phyloP scores from a whole-genome alignment of 2,888 invertebrate species.

The Pasiphila rectangulata region DNA sequence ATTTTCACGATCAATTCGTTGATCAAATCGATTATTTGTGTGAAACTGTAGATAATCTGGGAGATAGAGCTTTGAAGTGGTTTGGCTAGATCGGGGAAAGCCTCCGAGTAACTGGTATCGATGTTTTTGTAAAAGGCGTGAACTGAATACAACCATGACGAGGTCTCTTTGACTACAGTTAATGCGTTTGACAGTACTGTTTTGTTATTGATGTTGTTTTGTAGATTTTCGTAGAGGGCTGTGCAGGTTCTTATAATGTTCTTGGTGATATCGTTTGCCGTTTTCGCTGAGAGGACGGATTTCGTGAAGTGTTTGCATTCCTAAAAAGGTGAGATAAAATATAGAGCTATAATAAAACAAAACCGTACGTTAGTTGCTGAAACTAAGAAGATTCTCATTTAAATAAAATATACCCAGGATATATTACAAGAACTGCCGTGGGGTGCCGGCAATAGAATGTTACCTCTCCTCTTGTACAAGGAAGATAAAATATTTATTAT shows the following conservation, averaged over 20 bases:
- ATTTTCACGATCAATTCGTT: conserved; percentile 64
- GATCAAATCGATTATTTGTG: conserved; percentile 77
- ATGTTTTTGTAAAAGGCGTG: conserved; percentile 80
- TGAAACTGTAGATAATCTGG: conserved; percentile 84
- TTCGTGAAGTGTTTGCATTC: conserved; percentile 74
- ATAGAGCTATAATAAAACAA: too few relatives aligned
- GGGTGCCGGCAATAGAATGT: too few relatives aligned
- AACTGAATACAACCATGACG: conserved; percentile 78
- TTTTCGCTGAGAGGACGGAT: conserved; percentile 61
- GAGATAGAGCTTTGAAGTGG: conserved; percentile 86
- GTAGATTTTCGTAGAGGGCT: conserved; percentile 39
- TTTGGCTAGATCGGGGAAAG: conserved; percentile 89
- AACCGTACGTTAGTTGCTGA: too few relatives aligned
- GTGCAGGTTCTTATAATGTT: conserved; percentile 47
- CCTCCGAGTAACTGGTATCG: conserved; percentile 77
- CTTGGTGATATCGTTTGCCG: conserved; percentile 45
- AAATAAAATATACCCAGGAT: too few relatives aligned
- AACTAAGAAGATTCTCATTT: too few relatives aligned
- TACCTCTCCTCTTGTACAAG: too few relatives aligned
- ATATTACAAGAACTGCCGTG: too few relatives aligned
- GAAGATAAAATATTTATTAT: too few relatives aligned
- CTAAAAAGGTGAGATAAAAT: too few relatives aligned
- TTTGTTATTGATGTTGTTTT: conserved; percentile 37
- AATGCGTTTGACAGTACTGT: conserved; percentile 42
- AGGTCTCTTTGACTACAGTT: conserved; percentile 61